Evolutionary conservation across 2,113 vertebrate species (phyloP).

Genomic region (Aix galericulata): DNA sequence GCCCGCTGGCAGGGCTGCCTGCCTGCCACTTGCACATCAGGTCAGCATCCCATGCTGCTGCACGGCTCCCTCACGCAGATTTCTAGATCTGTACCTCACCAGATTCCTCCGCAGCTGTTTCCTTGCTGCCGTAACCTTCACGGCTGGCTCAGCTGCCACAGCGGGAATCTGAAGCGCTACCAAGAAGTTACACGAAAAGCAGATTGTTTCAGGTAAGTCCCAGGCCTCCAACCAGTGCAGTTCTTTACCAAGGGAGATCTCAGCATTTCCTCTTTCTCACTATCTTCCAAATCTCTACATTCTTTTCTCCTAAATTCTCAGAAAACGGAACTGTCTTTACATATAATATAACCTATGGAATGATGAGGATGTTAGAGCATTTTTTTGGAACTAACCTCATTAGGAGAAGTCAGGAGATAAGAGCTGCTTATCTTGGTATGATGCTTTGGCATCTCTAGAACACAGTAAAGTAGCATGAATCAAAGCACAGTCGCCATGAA

Average conservation of each 20-base stretch:
- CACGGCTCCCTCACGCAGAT: background rate
- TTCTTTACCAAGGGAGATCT: background rate
- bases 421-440: background rate
- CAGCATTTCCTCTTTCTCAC: background rate
- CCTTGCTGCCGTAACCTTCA: background rate
- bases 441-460: background rate
- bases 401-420: background rate
- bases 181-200: background rate
- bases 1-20: background rate
- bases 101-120: background rate
- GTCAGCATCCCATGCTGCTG: accelerated
- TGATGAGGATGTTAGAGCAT: background rate
- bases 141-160: background rate
- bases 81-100: background rate
- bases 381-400: background rate
- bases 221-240: background rate
- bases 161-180: background rate
- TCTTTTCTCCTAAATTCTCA: accelerated
- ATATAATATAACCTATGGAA: background rate
- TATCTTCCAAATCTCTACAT: background rate
- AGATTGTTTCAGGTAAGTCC: background rate
- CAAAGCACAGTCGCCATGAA: background rate
- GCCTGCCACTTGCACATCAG: background rate
- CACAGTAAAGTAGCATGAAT: background rate
- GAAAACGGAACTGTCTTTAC: background rate